A percentile compares a stretch with the other conserved stretches of the same genome.
Evolutionary conservation across 1,140 invertebrate species (phyloP).

Genomic region (Zaprionus ornatus): DNA sequence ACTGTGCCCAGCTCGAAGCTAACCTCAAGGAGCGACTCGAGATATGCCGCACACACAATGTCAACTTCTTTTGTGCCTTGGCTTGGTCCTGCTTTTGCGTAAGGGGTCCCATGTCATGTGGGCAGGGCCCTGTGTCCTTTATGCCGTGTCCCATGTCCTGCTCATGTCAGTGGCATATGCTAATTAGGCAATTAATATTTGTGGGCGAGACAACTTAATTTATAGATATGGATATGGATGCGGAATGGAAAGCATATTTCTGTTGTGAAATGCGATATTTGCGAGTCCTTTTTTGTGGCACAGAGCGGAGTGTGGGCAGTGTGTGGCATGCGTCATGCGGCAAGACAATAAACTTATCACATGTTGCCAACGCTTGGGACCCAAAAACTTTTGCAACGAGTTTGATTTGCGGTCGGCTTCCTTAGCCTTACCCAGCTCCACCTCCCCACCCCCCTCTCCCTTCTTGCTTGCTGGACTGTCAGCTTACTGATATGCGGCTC

Average conservation of each 20-base stretch:
- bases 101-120: conserved; percentile 25
- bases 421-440: neutral
- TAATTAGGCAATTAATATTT: conserved; percentile 83
- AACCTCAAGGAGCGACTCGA: conserved; percentile 23
- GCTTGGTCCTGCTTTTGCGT: conserved; percentile 9
- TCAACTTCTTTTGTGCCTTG: conserved; percentile 29
- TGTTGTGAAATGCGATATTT: conserved; percentile 71
- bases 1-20: conserved; percentile 6
- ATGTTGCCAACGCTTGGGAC: conserved; percentile 60
- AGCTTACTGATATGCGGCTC: conserved; percentile 69
- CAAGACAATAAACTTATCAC: conserved; percentile 82
- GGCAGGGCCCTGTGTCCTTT: conserved; percentile 6
- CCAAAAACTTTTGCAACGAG: conserved; percentile 73
- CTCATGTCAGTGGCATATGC: conserved; percentile 75
- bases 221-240: conserved; percentile 64
- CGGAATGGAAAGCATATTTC: conserved; percentile 63
- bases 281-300: conserved; percentile 49
- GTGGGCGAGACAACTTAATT: conserved; percentile 82
- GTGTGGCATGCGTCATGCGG: conserved; percentile 54
- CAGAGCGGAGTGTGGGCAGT: neutral
- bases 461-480: conserved; percentile 51
- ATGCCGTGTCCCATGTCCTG: conserved; percentile 18
- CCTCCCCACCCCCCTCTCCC: conserved; percentile 29
- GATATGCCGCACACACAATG: conserved; percentile 12
- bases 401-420: conserved; percentile 73